phyloP scores from a whole-genome alignment of 2,113 vertebrate species.

The Daphoenositta chrysoptera region DNA sequence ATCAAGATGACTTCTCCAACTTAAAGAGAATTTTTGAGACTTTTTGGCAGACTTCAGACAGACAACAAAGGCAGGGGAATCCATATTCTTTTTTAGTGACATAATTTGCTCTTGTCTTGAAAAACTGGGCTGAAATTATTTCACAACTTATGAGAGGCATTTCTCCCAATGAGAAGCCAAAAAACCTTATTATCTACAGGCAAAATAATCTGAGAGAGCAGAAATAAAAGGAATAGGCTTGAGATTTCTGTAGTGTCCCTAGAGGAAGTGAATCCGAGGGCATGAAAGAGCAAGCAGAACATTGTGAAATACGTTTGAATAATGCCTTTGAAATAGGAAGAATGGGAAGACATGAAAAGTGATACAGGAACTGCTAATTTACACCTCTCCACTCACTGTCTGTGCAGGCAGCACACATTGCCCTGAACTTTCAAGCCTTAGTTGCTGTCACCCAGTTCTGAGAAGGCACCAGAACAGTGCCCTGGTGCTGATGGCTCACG shows the following conservation, averaged over 20 bases:
- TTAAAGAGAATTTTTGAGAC: not conserved
- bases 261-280: not conserved
- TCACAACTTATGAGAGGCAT: not conserved
- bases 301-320: not conserved
- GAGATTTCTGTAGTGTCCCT: not conserved
- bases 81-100: not conserved
- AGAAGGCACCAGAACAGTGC: not conserved
- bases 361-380: rapidly evolving
- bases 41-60: not conserved
- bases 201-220: not conserved
- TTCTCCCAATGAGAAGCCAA: not conserved
- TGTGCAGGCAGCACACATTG: not conserved
- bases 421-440: not conserved
- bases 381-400: not conserved
- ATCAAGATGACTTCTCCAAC: not conserved
- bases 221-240: not conserved
- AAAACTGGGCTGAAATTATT: not conserved
- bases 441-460: not conserved
- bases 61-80: not conserved
- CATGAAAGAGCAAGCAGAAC: not conserved
- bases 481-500: not conserved
- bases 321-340: not conserved
- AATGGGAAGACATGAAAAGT: not conserved
- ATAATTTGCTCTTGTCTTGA: not conserved
- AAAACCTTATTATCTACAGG: not conserved